Evolutionary conservation across 1,140 invertebrate species (phyloP).

Genomic region (Nixonia krombeini): DNA sequence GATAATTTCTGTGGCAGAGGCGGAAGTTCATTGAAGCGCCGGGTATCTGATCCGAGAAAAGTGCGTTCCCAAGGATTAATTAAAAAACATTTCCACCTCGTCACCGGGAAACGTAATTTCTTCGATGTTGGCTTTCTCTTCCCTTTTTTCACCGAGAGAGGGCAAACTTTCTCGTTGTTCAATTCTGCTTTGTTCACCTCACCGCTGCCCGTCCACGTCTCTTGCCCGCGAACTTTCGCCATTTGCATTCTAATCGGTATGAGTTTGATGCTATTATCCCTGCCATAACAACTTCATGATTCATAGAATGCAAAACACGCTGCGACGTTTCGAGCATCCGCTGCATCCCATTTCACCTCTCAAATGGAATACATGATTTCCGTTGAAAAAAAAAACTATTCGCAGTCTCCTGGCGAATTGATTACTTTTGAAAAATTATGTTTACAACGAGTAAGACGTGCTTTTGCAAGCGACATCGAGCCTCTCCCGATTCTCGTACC

Average conservation of each 20-base stretch:
- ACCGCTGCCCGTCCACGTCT: neutral
- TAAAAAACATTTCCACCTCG: no score
- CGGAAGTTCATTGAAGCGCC: no score
- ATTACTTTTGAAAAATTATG: no score
- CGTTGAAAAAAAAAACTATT: no score
- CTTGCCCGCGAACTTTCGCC: slow-evolving; percentile 7
- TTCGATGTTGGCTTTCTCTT: neutral
- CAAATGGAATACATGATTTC: slow-evolving; percentile 25
- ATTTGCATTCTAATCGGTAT: slow-evolving; percentile 49
- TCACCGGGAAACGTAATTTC: neutral
- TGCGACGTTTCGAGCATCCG: slow-evolving; percentile 10
- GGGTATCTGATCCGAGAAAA: no score
- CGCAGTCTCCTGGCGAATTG: no score
- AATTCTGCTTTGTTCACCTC: neutral
- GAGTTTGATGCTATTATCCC: slow-evolving; percentile 32
- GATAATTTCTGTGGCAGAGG: no score
- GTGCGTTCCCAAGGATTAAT: no score
- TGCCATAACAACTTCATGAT: slow-evolving; percentile 33
- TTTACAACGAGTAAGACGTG: no score
- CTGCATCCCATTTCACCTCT: slow-evolving; percentile 25
- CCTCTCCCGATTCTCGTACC: no score
- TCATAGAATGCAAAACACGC: slow-evolving; percentile 40
- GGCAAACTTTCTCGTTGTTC: neutral
- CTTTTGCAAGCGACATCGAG: no score
- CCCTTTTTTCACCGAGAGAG: neutral